These are phyloP conservation scores for Tanypteryx hageni DNA, from an alignment of 2,888 invertebrate species.

Conservation along the genomic window DNA sequence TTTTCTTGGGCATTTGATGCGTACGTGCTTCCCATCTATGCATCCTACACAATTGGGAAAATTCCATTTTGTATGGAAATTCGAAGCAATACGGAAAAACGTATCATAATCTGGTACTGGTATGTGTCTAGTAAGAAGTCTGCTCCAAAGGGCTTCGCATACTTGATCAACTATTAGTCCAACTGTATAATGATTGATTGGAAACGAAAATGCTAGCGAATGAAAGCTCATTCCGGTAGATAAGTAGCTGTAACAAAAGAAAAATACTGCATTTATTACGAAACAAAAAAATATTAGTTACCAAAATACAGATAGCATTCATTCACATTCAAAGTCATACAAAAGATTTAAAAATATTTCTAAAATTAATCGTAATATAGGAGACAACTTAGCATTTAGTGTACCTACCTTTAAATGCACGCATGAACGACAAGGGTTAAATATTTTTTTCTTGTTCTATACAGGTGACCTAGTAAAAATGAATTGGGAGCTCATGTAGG, in stretches of 20 bases:
- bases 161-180: not conserved
- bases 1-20: too few relatives aligned
- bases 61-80: not conserved
- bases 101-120: not conserved
- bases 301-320: accelerated
- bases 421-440: too few relatives aligned
- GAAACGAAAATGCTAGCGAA: not conserved
- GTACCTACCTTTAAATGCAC: too few relatives aligned
- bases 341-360: not conserved
- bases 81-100: not conserved
- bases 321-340: not conserved
- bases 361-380: too few relatives aligned
- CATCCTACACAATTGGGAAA: too few relatives aligned
- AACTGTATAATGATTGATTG: not conserved
- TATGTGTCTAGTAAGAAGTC: not conserved
- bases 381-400: too few relatives aligned
- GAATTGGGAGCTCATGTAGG: not conserved
- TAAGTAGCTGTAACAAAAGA: not conserved
- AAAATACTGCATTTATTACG: not conserved
- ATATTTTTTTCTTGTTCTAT: too few relatives aligned
- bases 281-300: not conserved
- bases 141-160: not conserved
- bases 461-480: not conserved
- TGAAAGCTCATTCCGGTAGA: not conserved
- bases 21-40: too few relatives aligned